Percentiles rank a stretch among this genome's conserved stretches.
Conservation (phyloP, 2,888 invertebrate genomes). For the Pycnomerus fuliginosus region DNA sequence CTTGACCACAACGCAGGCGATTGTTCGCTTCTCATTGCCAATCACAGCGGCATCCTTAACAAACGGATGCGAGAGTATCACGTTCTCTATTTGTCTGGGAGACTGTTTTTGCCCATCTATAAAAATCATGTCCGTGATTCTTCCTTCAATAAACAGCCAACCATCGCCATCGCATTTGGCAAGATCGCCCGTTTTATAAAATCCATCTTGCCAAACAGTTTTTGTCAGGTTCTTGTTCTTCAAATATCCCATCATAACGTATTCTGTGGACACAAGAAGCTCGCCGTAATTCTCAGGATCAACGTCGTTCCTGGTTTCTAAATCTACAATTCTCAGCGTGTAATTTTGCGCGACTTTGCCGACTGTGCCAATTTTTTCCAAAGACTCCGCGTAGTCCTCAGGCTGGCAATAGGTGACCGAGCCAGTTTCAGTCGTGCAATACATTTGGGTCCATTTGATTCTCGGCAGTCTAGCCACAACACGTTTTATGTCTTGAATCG, state of each 20-base stretch:
- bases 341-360: slow-evolving; percentile 37
- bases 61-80: slow-evolving; percentile 36
- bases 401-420: slow-evolving; percentile 32
- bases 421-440: slow-evolving; percentile 41
- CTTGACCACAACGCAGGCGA: slow-evolving; percentile 37
- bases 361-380: slow-evolving; percentile 34
- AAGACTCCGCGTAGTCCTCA: slow-evolving; percentile 25
- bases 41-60: slow-evolving; percentile 38
- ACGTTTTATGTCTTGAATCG: slow-evolving; percentile 31
- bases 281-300: slow-evolving; percentile 39
- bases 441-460: slow-evolving; percentile 38
- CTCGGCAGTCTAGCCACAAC: slow-evolving; percentile 33
- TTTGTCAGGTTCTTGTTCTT: slow-evolving; percentile 29
- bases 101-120: slow-evolving; percentile 26
- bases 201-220: slow-evolving; percentile 33
- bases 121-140: slow-evolving; percentile 37
- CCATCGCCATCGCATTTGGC: slow-evolving; percentile 41
- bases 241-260: slow-evolving; percentile 42
- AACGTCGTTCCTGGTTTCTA: slow-evolving; percentile 31
- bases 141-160: slow-evolving; percentile 41
- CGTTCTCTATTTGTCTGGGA: slow-evolving; percentile 38
- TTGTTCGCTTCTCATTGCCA: slow-evolving; percentile 31
- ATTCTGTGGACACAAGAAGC: slow-evolving; percentile 37
- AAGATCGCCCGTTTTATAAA: slow-evolving; percentile 44
- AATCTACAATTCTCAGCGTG: slow-evolving; percentile 38